Conservation (phyloP, 2,797 vertebrate genomes). For the Neosilurus hyrtlii region DNA sequence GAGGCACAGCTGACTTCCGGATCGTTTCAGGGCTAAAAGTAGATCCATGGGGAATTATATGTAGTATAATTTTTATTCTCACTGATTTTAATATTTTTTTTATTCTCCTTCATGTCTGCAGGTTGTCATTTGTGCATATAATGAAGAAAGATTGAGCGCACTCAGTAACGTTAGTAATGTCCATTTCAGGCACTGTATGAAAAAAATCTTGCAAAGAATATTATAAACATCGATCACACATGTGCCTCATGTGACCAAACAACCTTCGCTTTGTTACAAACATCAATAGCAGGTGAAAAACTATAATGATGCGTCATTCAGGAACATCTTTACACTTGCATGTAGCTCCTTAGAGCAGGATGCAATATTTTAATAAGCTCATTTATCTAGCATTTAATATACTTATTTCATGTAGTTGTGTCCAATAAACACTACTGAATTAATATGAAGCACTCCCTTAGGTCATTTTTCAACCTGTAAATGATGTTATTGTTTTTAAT, state of each 20-base stretch:
- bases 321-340: not conserved
- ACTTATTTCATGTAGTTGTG: not conserved
- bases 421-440: not conserved
- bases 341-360: not conserved
- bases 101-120: not conserved
- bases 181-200: not conserved
- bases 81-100: not conserved
- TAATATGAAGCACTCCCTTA: not conserved
- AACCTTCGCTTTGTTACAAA: not conserved
- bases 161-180: not conserved
- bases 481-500: not conserved
- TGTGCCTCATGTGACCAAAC: not conserved
- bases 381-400: not conserved
- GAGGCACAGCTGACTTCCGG: slow-evolving; percentile 28
- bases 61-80: not conserved
- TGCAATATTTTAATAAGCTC: not conserved
- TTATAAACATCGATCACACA: not conserved
- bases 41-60: slow-evolving; percentile 7
- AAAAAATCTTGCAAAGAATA: not conserved
- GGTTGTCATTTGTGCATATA: not conserved
- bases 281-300: not conserved
- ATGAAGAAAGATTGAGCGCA: not conserved
- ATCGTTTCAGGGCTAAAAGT: not conserved
- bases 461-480: not conserved
- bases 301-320: too few relatives aligned